These are phyloP conservation scores for Megaceryle torquata DNA, from an alignment of 2,113 vertebrate species.

Conservation along the genomic window DNA sequence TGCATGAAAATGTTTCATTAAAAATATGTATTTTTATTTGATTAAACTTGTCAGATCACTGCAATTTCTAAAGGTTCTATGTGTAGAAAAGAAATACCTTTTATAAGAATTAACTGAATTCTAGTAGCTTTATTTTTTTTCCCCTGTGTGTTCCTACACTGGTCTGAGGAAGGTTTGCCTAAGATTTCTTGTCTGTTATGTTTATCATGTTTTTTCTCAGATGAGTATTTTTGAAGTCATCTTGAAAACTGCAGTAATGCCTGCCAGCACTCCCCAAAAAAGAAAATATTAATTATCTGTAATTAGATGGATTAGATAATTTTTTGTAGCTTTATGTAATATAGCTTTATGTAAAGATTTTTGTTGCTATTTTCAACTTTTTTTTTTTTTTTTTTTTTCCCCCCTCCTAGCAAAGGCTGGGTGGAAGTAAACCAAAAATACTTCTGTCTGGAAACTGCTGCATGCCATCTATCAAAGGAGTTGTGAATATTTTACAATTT, in stretches of 20 bases:
- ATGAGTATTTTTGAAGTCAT: constrained; percentile 23
- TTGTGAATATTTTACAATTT: neutral
- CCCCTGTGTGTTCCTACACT: neutral
- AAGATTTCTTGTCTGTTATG: neutral
- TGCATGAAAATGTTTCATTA: neutral
- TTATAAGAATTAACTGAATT: neutral
- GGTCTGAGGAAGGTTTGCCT: neutral
- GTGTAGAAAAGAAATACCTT: neutral
- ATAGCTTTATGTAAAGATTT: neutral
- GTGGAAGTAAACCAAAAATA: neutral
- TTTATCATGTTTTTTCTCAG: neutral
- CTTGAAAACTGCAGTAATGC: constrained; percentile 15
- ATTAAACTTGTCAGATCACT: neutral
- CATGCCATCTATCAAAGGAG: neutral
- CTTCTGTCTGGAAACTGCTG: neutral
- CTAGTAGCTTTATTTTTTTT: neutral
- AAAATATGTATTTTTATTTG: neutral
- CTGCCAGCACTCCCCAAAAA: constrained; percentile 15
- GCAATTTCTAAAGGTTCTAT: neutral
- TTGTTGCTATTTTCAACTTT: constrained; percentile 22
- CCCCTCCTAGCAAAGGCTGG: neutral
- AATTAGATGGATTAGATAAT: constrained; percentile 53
- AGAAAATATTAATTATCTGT: constrained; percentile 47
- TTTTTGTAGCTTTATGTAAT: constrained; percentile 42
- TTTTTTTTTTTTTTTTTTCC: neutral